These are phyloP conservation scores for Drosophila kambysellisi DNA, from an alignment of 2,888 invertebrate genomes.

Conservation along the genomic window DNA sequence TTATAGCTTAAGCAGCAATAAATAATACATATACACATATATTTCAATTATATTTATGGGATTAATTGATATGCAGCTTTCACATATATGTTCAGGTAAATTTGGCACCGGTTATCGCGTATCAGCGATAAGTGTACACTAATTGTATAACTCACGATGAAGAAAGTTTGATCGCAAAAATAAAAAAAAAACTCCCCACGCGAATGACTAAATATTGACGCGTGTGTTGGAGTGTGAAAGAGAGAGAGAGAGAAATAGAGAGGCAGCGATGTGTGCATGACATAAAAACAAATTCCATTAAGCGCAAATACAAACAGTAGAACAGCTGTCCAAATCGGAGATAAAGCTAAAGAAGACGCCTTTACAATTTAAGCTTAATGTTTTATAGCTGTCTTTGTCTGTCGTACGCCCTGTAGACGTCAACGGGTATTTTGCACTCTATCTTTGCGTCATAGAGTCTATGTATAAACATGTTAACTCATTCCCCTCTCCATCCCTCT, in stretches of 20 bases:
- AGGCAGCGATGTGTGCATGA: conserved; percentile 6
- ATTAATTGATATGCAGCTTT: conserved; percentile 6
- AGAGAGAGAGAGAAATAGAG: neutral
- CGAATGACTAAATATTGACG: conserved; percentile 41
- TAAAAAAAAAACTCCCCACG: conserved; percentile 35
- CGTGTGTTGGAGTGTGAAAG: conserved; percentile 27
- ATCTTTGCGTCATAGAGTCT: neutral
- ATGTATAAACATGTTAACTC: conserved; percentile 1
- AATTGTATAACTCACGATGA: conserved; percentile 46
- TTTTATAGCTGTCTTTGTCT: conserved; percentile 21
- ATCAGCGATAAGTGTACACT: conserved; percentile 49
- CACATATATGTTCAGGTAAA: neutral
- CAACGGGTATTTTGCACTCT: conserved; percentile 32
- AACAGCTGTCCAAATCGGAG: conserved; percentile 65
- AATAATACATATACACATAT: neutral
- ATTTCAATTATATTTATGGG: neutral
- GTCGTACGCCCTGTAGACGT: conserved; percentile 45
- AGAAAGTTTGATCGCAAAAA: conserved; percentile 51
- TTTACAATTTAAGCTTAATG: conserved; percentile 19
- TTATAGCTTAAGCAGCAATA: neutral
- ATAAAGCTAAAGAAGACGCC: conserved; percentile 40
- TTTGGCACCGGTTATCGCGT: conserved; percentile 32
- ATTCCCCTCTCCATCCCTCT: neutral
- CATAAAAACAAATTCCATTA: conserved; percentile 25
- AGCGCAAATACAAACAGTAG: conserved; percentile 28